phyloP scores from a whole-genome alignment of 1,140 invertebrate genomes.

The Macrosteles quadrilineatus region DNA sequence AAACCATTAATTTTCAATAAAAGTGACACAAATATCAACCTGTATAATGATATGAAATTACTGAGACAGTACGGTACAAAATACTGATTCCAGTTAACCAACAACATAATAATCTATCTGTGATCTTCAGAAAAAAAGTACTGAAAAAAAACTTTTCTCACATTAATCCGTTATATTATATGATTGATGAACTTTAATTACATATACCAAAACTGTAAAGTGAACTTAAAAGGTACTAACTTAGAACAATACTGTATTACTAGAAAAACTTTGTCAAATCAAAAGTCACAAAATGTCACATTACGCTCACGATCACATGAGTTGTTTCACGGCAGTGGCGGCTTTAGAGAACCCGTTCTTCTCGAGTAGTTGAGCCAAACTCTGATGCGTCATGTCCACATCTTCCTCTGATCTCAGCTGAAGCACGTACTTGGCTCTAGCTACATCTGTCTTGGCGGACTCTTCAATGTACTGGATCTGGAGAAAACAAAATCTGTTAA shows the following conservation, averaged over 20 bases:
- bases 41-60: background rate
- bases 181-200: background rate
- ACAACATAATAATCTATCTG: background rate
- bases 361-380: background rate
- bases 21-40: background rate
- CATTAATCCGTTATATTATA: background rate
- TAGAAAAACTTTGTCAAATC: background rate
- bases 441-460: slow-evolving; percentile 60
- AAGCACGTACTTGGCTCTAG: slow-evolving; percentile 72
- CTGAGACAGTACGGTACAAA: background rate
- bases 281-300: too few species aligned
- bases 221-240: background rate
- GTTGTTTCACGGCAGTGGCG: background rate
- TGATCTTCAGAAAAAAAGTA: background rate
- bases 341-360: background rate
- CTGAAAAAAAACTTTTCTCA: background rate
- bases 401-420: slow-evolving; percentile 84
- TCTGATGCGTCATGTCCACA: slow-evolving; percentile 51
- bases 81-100: background rate
- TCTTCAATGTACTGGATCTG: slow-evolving; percentile 73
- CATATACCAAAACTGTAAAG: background rate
- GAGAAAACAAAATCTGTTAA: slow-evolving; percentile 26
- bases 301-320: too few species aligned
- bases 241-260: too few species aligned
- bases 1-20: background rate